Evolutionary conservation across 2,797 vertebrate genomes (phyloP).

Genomic region (Gymnoscopelus braueri): DNA sequence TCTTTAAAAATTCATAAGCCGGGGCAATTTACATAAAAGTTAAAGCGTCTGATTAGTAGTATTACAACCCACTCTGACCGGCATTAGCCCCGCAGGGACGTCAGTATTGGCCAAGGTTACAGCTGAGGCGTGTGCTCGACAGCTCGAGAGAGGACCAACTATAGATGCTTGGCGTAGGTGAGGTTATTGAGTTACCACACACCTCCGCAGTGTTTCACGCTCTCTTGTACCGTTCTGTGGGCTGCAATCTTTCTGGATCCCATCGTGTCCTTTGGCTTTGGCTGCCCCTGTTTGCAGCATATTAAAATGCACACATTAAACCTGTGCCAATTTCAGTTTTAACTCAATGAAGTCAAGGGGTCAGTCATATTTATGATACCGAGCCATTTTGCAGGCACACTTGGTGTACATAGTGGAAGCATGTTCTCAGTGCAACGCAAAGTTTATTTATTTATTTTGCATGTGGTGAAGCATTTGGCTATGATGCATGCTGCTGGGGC

Average conservation of each 20-base stretch:
- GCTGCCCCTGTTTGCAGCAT: not conserved
- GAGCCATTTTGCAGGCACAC: conserved; percentile 37
- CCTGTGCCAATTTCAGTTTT: too few species aligned
- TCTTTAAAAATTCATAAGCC: conserved; percentile 84
- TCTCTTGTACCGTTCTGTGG: conserved; percentile 26
- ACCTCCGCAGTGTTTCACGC: conserved; percentile 15
- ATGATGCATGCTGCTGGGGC: conserved; percentile 41
- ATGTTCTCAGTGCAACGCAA: conserved; percentile 12
- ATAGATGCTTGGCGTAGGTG: conserved; percentile 20
- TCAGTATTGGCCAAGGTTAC: conserved; percentile 72
- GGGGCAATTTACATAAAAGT: conserved; percentile 80
- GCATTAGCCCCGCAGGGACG: conserved; percentile 67
- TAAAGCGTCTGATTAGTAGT: conserved; percentile 80
- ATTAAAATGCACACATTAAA: conserved; percentile 6
- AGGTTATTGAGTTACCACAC: conserved; percentile 24
- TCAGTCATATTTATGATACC: conserved; percentile 41
- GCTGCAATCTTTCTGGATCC: conserved; percentile 23
- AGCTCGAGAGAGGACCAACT: conserved; percentile 46
- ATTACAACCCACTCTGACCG: conserved; percentile 80
- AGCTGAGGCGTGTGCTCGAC: conserved; percentile 53
- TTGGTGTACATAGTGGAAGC: not conserved
- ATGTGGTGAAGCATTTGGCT: conserved; percentile 31
- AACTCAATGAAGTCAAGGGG: conserved; percentile 9
- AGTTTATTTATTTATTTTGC: conserved; percentile 10
- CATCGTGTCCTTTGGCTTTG: not conserved